Evolutionary conservation across 1,140 invertebrate species (phyloP), one percentile per base, ranked within the genome.

Genomic region (Meloidogyne floridensis): DNA sequence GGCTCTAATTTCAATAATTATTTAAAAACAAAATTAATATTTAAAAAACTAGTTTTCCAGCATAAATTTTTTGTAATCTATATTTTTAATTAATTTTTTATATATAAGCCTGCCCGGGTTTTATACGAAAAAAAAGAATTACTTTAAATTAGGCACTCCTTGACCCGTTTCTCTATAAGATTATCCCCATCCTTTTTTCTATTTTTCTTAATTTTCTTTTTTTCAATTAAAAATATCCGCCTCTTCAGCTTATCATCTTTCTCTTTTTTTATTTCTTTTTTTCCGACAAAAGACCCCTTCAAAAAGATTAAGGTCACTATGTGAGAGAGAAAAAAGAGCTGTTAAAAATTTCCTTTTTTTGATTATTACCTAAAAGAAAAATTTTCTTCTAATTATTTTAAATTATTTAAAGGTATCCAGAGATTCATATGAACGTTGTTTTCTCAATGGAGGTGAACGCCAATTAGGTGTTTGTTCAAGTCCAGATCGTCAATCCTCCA

Each of bases 401-500:
- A 32, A 75, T 4, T 54, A 7, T 65, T 84, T 86, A 15, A 51
- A 86, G 85, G 85, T 86, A 51, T 76, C 79, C 15, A 70, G 85
- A 43, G 83, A 87, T 77, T 85, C 82, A 4, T 86, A 86, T 54
- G 85, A 86, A n/a, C 65, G 75, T 32, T 86, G 85, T 80, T 59
- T 87, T 71, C 75, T 86, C n/a, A 80, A 72, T 53, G 59, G 59
- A 7, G 70, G 75, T 18, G 73, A 84, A 51, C 65, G 72, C 42
- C 84, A 80, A 70, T 71, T 87, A 13, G 85, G 85, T 56, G 80
- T 85, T 53, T 86, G 85, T 77, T 80, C 86, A 18, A 84, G 80
- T 43, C 81, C 81, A 6, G 85, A 87, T 18, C 56, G 84, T 15
- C 85, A 87, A 65, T 85, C 84, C 3, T 85, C 83, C 7, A 86